These are phyloP conservation scores for Dreissena polymorpha DNA, from an alignment of 1,140 invertebrate genomes.

Conservation along the genomic window DNA sequence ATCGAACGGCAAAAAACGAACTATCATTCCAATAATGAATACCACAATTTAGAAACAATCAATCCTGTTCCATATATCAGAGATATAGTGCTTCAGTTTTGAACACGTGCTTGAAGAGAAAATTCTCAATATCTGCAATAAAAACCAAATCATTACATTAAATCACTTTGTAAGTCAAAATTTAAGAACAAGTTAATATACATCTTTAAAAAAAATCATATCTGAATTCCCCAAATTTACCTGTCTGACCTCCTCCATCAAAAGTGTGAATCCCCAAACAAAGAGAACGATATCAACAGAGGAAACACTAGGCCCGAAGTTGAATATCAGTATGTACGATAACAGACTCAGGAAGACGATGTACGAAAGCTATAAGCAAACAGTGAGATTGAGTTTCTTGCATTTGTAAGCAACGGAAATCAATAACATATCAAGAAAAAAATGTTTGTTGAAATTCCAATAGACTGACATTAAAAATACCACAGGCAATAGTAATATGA, in stretches of 20 bases:
- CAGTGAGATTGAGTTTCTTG: too few relatives aligned
- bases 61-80: constrained; percentile 77
- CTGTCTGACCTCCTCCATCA: constrained; percentile 79
- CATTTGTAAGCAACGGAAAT: too few relatives aligned
- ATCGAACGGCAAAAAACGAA: constrained; percentile 70
- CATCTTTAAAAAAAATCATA: too few relatives aligned
- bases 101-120: constrained; percentile 62
- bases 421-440: too few relatives aligned
- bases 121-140: constrained; percentile 64
- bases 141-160: too few relatives aligned
- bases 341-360: constrained; percentile 78
- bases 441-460: too few relatives aligned
- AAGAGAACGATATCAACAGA: constrained; percentile 77
- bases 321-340: constrained; percentile 78
- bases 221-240: too few relatives aligned
- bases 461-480: too few relatives aligned
- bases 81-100: constrained; percentile 74
- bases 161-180: too few relatives aligned
- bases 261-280: constrained; percentile 79
- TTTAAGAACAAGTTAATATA: too few relatives aligned
- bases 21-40: constrained; percentile 73
- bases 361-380: constrained; percentile 73
- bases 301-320: constrained; percentile 71
- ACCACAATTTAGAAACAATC: constrained; percentile 75
- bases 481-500: too few relatives aligned